A percentile compares a stretch with the other conserved stretches of the same genome.
Evolutionary conservation across 1,140 invertebrate genomes (phyloP).

Genomic region (Olivierus martensii): DNA sequence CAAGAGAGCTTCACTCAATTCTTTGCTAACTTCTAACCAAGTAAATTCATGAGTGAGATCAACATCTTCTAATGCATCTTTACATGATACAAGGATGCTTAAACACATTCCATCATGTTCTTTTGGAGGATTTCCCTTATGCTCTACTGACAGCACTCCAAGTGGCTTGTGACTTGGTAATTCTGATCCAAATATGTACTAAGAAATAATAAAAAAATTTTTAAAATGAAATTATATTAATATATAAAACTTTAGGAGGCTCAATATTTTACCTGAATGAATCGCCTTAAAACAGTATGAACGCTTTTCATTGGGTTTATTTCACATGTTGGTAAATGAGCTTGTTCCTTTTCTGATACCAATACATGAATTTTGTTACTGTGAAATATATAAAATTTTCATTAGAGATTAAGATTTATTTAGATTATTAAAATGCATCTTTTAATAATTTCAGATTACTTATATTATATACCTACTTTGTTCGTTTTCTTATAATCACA

Average conservation of each 20-base stretch:
- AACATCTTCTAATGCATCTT: slow-evolving; percentile 63
- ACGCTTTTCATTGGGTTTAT: slow-evolving; percentile 71
- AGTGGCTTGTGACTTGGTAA: slow-evolving; percentile 70
- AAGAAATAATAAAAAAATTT: slow-evolving; percentile 10
- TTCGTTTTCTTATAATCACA: slow-evolving; percentile 46
- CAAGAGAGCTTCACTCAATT: slow-evolving; percentile 52
- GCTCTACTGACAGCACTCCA: slow-evolving; percentile 30
- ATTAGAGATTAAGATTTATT: too few relatives aligned
- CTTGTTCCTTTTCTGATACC: slow-evolving; percentile 60
- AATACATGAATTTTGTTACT: slow-evolving; percentile 67
- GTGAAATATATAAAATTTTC: too few relatives aligned
- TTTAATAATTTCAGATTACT: too few relatives aligned
- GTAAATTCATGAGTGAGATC: slow-evolving; percentile 66
- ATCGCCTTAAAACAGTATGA: slow-evolving; percentile 71
- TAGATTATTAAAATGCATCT: too few relatives aligned
- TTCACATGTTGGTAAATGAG: slow-evolving; percentile 74
- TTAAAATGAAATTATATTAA: neutral
- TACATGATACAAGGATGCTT: slow-evolving; percentile 68
- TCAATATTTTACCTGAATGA: slow-evolving; percentile 52
- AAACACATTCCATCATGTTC: slow-evolving; percentile 61
- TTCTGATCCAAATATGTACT: slow-evolving; percentile 75
- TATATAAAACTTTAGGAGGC: neutral
- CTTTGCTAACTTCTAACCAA: slow-evolving; percentile 62
- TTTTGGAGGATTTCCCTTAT: slow-evolving; percentile 35
- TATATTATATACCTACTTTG: slow-evolving; percentile 38